Evolutionary conservation across 2,888 invertebrate genomes (phyloP), one percentile per base, ranked within the genome.

Genomic region (Melieria omissa): DNA sequence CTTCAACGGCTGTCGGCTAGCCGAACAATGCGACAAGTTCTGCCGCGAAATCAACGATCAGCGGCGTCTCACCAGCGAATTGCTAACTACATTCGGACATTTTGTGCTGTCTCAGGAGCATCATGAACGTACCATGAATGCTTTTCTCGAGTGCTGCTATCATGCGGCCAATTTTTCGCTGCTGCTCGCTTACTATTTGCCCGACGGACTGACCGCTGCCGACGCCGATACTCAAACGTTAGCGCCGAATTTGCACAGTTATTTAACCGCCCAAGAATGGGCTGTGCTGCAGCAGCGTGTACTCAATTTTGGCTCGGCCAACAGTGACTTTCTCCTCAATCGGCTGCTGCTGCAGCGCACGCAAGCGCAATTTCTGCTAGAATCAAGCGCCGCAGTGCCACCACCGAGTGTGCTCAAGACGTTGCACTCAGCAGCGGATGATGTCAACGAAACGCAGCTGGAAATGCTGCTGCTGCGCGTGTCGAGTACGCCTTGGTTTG

Each of bases 221-320:
- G 71, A 74, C 0, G 44, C n/a, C 0, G 69, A 73, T 29, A 64
- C 71, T 8, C 49, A 49, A 2, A 52, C 72, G 14, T 6, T 57
- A 9, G 5, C 73, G 1, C 75, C 77, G 46, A 74, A 75, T 7
- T 64, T 84, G 3, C 81, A 84, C 55, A 73, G 77, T 1, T 86
- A 84, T 61, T 77, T 87, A 4, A 74, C 80, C 0, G 61, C 71
- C 7, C 80, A 82, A 5, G 85, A 87, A 69, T 87, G 87, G 87
- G 76, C 78, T 3, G 72, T 85, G 57, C 80, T 87, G 9, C 81
- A 83, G 49, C 85, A 86, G 72, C 78, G 86, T n/a, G 83, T 87
- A 45, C 80, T 84, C 8, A 87, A 86, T 49, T 87, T 86, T 70
- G 87, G 86, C 12, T 83, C 85, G 64, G 76, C 76, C 4, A 74